Percentiles rank a stretch among this genome's conserved stretches.
phyloP scores from a whole-genome alignment of 2,888 invertebrate genomes.

The Drosophila algonquin region DNA sequence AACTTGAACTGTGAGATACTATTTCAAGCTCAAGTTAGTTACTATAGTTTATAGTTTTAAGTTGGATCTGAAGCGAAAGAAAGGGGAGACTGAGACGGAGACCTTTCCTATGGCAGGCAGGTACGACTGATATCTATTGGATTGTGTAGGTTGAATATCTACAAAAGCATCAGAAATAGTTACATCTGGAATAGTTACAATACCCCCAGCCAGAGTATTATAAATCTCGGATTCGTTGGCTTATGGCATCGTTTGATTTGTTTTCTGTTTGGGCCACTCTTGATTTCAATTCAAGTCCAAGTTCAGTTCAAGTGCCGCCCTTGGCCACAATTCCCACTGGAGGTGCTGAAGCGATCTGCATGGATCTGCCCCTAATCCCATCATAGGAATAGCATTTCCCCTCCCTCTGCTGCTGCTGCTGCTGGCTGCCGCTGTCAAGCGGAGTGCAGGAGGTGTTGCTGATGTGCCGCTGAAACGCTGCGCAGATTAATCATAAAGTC shows the following conservation, averaged over 20 bases:
- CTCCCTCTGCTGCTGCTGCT: not conserved
- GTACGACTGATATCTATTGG: no score
- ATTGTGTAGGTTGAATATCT: no score
- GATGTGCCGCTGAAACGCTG: slow-evolving; percentile 65
- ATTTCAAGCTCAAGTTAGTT: slow-evolving; percentile 43
- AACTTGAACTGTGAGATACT: slow-evolving; percentile 57
- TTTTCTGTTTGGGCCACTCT: slow-evolving; percentile 27
- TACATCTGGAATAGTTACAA: no score
- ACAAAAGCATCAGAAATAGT: no score
- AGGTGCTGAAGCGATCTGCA: slow-evolving; percentile 12
- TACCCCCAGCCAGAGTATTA: no score
- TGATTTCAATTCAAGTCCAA: slow-evolving; percentile 38
- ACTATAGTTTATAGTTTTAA: not conserved
- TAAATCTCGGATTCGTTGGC: no score
- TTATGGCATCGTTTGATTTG: no score
- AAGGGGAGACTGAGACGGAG: not conserved
- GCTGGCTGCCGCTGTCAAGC: not conserved
- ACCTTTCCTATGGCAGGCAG: not conserved
- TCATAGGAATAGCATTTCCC: slow-evolving; percentile 17
- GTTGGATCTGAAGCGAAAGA: not conserved
- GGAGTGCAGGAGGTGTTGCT: slow-evolving; percentile 53
- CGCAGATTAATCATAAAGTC: slow-evolving; percentile 73
- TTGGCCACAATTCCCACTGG: slow-evolving; percentile 10
- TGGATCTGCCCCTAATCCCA: slow-evolving; percentile 26
- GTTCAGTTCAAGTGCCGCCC: slow-evolving; percentile 35